phyloP scores from a whole-genome alignment of 2,113 vertebrate species.

The Glareola pratincola region DNA sequence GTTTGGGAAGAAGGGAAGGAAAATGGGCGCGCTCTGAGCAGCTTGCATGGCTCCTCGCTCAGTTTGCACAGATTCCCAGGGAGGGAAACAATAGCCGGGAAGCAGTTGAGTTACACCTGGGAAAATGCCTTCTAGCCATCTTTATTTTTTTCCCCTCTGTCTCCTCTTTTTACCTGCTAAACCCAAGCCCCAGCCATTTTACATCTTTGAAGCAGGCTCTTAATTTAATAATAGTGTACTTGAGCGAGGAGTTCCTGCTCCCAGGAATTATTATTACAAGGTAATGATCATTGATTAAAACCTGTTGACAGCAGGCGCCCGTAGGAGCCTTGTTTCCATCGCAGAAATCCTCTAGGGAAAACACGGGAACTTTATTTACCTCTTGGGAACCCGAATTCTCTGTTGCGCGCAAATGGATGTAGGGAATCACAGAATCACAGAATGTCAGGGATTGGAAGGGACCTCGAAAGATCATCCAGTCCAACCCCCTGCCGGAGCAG shows the following conservation, averaged over 20 bases:
- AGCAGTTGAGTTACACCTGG: conserved; percentile 71
- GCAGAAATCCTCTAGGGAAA: conserved; percentile 3
- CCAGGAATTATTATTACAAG: not conserved
- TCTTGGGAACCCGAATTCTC: not conserved
- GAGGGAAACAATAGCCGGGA: conserved; percentile 72
- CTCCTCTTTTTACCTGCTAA: conserved; percentile 55
- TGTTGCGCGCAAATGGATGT: not conserved
- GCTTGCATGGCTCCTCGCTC: conserved; percentile 35
- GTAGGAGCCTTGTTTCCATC: not conserved
- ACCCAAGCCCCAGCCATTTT: not conserved
- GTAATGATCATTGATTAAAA: conserved; percentile 14
- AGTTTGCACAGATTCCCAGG: conserved; percentile 68
- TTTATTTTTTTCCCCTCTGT: not conserved
- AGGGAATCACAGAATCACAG: too few species aligned
- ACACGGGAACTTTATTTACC: not conserved
- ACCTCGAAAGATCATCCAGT: too few species aligned
- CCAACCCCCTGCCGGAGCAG: too few species aligned
- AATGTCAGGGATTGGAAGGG: too few species aligned
- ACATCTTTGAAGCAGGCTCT: not conserved
- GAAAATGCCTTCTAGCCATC: conserved; percentile 43
- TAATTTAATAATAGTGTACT: not conserved
- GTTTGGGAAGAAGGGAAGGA: conserved; percentile 44
- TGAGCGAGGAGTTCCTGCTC: not conserved
- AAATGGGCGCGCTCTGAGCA: conserved; percentile 46
- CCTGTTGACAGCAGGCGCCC: not conserved